Conservation (phyloP, 2,113 vertebrate species). For the Thamnaconus septentrionalis region DNA sequence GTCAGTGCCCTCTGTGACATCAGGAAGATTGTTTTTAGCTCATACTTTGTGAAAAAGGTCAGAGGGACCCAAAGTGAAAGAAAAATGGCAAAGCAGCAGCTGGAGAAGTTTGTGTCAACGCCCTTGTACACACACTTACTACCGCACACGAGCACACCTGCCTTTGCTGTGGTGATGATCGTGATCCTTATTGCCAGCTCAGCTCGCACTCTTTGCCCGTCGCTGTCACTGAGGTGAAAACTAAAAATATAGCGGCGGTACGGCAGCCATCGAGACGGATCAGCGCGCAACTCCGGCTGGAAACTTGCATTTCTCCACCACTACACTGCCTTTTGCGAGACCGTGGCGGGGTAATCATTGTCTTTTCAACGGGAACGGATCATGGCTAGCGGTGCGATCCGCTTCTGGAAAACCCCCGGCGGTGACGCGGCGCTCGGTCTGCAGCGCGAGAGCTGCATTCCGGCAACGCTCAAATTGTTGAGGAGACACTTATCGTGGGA, state of each 20-base stretch:
- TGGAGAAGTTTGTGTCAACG: constrained; percentile 33
- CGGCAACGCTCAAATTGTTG: no score
- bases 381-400: no score
- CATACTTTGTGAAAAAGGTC: no score
- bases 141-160: not conserved
- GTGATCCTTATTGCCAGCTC: constrained; percentile 44
- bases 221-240: constrained; percentile 52
- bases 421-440: no score
- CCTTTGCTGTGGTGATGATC: constrained; percentile 8
- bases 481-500: no score
- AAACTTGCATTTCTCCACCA: no score
- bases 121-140: constrained; percentile 1
- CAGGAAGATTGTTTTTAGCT: no score
- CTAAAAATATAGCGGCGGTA: constrained; percentile 39
- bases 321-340: not conserved
- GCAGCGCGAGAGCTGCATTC: no score
- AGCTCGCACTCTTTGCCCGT: constrained; percentile 44
- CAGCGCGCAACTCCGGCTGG: no score
- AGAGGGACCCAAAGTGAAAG: not conserved
- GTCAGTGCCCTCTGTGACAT: no score
- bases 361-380: constrained; percentile 9
- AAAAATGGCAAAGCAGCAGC: constrained; percentile 1
- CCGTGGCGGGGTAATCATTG: constrained; percentile 26
- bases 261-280: constrained; percentile 16
- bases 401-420: no score